Evolutionary conservation across 2,888 invertebrate species (phyloP).

Genomic region (Pammene fasciana): DNA sequence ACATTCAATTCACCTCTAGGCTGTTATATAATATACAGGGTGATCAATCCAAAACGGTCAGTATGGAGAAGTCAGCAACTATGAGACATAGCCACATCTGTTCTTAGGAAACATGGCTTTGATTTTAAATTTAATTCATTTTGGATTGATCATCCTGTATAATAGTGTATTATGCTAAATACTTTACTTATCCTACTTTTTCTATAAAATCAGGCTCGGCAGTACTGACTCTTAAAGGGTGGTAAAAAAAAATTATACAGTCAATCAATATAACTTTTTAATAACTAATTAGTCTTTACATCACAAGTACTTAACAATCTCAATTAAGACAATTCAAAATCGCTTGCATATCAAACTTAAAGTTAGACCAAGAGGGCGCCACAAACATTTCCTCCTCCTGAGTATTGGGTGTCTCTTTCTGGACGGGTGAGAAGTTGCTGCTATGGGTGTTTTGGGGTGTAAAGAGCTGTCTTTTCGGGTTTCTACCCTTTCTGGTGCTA

Average conservation of each 20-base stretch:
- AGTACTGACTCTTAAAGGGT: too few relatives aligned
- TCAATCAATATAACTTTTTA: conserved; percentile 18
- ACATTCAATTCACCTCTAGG: too few relatives aligned
- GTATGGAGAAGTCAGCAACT: too few relatives aligned
- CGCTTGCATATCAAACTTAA: conserved; percentile 85
- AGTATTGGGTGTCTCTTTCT: conserved; percentile 57
- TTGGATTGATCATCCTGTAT: too few relatives aligned
- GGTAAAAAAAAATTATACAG: not conserved
- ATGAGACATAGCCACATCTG: too few relatives aligned
- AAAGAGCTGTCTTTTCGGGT: conserved; percentile 84
- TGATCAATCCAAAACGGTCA: too few relatives aligned
- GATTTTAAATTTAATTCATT: too few relatives aligned
- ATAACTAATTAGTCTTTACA: conserved; percentile 25
- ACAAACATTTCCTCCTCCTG: conserved; percentile 69
- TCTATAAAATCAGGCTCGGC: too few relatives aligned
- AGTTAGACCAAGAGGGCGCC: conserved; percentile 86
- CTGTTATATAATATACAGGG: too few relatives aligned
- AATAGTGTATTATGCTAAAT: too few relatives aligned
- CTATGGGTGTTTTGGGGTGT: conserved; percentile 71
- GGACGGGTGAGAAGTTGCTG: conserved; percentile 60
- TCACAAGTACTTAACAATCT: conserved; percentile 43
- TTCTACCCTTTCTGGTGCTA: conserved; percentile 66
- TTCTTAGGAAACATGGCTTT: too few relatives aligned
- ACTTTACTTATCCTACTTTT: too few relatives aligned
- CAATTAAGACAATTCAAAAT: conserved; percentile 78